These are phyloP conservation scores for Mycetomoellerius zeteki DNA, from an alignment of 1,140 invertebrate species.

Conservation along the genomic window DNA sequence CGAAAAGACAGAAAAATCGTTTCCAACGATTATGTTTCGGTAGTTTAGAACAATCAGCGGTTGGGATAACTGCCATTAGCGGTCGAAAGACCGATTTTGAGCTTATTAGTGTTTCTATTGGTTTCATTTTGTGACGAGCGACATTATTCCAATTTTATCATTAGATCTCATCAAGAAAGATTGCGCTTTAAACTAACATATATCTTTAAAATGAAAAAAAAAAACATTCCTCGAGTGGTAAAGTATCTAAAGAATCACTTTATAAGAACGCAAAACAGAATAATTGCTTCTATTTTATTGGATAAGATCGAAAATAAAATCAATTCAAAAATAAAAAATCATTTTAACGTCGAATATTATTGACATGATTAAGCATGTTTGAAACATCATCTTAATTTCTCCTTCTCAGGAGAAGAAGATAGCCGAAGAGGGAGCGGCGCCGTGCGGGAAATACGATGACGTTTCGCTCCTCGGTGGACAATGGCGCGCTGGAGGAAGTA, in stretches of 20 bases:
- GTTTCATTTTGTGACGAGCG: slow-evolving; percentile 12
- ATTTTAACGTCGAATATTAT: neutral
- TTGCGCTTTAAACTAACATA: neutral
- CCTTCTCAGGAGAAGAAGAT: neutral
- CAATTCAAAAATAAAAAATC: neutral
- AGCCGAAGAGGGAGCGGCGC: neutral
- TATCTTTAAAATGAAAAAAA: neutral
- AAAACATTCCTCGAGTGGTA: no score
- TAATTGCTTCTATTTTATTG: neutral
- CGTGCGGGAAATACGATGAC: slow-evolving; percentile 55
- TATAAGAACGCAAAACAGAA: neutral
- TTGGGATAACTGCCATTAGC: slow-evolving; percentile 5
- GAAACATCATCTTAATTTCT: slow-evolving; percentile 22
- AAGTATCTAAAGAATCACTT: neutral
- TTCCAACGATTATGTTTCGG: neutral
- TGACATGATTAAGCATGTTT: neutral
- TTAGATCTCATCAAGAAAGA: neutral
- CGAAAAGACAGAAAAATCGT: slow-evolving; percentile 34
- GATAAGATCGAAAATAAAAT: neutral
- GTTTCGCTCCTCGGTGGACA: slow-evolving; percentile 65
- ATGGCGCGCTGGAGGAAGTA: slow-evolving; percentile 77
- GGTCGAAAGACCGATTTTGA: slow-evolving; percentile 11
- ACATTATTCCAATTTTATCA: slow-evolving; percentile 7
- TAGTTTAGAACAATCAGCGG: neutral
- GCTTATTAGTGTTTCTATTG: slow-evolving; percentile 18